Conservation (phyloP, 1,140 invertebrate species). For the Melipona quadrifasciata region DNA sequence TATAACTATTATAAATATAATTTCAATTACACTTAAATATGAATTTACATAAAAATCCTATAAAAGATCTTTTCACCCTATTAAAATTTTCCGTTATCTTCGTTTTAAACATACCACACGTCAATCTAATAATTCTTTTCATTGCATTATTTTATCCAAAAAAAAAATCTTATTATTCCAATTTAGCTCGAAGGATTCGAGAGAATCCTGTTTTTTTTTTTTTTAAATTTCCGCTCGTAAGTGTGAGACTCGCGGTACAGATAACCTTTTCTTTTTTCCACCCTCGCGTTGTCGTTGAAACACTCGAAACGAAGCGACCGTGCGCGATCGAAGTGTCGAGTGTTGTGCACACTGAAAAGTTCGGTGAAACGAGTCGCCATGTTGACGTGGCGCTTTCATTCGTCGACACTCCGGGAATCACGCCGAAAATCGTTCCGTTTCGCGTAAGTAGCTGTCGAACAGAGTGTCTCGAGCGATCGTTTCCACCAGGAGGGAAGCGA, state of each 20-base stretch:
- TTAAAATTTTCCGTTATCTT: not conserved
- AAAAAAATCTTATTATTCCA: not conserved
- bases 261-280: not conserved
- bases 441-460: not conserved
- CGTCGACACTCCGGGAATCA: not conserved
- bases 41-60: no score
- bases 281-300: not conserved
- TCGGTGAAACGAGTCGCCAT: not conserved
- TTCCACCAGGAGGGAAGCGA: not conserved
- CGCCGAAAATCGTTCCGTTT: not conserved
- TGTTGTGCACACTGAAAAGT: not conserved
- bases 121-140: not conserved
- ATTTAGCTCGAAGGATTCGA: not conserved
- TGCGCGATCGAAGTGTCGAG: not conserved
- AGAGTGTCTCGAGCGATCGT: not conserved
- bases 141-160: not conserved
- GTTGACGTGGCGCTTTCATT: not conserved
- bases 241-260: not conserved
- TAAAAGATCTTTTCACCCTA: no score
- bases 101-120: no score
- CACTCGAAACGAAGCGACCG: not conserved
- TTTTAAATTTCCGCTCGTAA: not conserved
- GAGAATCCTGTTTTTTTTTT: not conserved
- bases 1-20: no score
- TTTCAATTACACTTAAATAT: no score